Evolutionary conservation across 2,113 vertebrate species (phyloP), one percentile per base, ranked within the genome.

Genomic region (Callopanchax toddi): DNA sequence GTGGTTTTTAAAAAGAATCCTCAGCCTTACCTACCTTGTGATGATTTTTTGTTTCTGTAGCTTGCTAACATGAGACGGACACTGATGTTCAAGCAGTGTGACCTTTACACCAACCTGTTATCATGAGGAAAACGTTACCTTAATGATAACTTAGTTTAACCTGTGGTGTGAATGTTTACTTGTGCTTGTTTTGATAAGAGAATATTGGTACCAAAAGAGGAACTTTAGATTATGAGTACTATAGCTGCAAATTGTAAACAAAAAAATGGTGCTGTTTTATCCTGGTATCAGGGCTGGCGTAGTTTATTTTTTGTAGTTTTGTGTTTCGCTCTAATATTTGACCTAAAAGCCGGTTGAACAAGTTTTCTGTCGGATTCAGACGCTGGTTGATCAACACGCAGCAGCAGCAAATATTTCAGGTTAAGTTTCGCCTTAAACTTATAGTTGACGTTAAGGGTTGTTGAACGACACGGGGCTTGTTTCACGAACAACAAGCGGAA

Each of bases 1-100:
- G 61, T 74, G 70, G 68, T 64, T 23, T 12, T 37, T 21, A n/a
- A 22, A 61, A 60, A 22, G 17, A n/a, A n/a, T n/a, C 20, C 5
- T 36, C 8, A 18, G 13, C 12, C n/a, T n/a, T n/a, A n/a, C n/a
- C n/a, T n/a, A n/a, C n/a, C n/a, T n/a, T n/a, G n/a, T n/a, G n/a
- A n/a, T n/a, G n/a, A n/a, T n/a, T n/a, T n/a, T n/a, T n/a, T n/a
- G n/a, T n/a, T n/a, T n/a, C n/a, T n/a, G n/a, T n/a, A n/a, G n/a
- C n/a, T n/a, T n/a, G n/a, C n/a, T n/a, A 29, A 36, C 23, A 34
- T 15, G 54, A 21, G 3, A 3, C 25, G 44, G 15, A 21, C 40
- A 23, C 16, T 29, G 0, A 42, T 23, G 42, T 32, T 29, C 21
- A 40, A 15, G 15, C 37, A 42, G 1, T 23, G 23, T 23, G 23